These are phyloP conservation scores for Gandaritis pyraliata DNA, from an alignment of 2,888 invertebrate species.

Conservation along the genomic window DNA sequence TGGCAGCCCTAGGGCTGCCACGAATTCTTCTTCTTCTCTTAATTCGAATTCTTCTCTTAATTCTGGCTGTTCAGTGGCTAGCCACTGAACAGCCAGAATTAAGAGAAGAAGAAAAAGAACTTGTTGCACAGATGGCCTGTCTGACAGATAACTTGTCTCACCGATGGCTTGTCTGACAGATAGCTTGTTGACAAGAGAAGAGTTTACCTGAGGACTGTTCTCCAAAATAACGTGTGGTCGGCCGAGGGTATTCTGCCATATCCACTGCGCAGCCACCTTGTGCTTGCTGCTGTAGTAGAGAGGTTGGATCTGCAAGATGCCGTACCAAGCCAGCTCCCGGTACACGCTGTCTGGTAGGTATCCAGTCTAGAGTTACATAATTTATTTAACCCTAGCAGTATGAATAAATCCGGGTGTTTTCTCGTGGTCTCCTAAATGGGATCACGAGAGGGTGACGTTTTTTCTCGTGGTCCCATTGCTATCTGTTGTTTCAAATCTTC, in stretches of 20 bases:
- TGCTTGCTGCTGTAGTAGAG: conserved; percentile 29
- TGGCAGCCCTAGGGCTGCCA: too few relatives aligned
- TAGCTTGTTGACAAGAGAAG: background rate
- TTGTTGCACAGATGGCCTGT: background rate
- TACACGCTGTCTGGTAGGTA: conserved; percentile 33
- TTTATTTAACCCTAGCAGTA: too few relatives aligned
- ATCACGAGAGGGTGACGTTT: too few relatives aligned
- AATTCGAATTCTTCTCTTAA: too few relatives aligned
- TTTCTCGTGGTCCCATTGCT: too few relatives aligned
- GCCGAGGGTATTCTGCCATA: conserved; percentile 31
- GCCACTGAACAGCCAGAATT: too few relatives aligned
- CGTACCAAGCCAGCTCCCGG: conserved; percentile 33
- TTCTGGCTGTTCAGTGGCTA: too few relatives aligned
- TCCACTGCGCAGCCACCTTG: conserved; percentile 27
- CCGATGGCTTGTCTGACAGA: background rate
- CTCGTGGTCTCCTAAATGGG: too few relatives aligned
- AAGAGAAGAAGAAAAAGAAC: too few relatives aligned
- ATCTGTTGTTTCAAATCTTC: too few relatives aligned
- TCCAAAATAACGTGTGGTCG: conserved; percentile 32
- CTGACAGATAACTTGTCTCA: background rate
- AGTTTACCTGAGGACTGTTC: conserved; percentile 17
- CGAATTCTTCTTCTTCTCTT: too few relatives aligned
- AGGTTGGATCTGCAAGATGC: conserved; percentile 32
- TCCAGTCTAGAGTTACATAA: conserved; percentile 18
- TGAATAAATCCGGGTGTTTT: too few relatives aligned